phyloP scores from a whole-genome alignment of 2,888 invertebrate species.

The Tortricodes alternella region DNA sequence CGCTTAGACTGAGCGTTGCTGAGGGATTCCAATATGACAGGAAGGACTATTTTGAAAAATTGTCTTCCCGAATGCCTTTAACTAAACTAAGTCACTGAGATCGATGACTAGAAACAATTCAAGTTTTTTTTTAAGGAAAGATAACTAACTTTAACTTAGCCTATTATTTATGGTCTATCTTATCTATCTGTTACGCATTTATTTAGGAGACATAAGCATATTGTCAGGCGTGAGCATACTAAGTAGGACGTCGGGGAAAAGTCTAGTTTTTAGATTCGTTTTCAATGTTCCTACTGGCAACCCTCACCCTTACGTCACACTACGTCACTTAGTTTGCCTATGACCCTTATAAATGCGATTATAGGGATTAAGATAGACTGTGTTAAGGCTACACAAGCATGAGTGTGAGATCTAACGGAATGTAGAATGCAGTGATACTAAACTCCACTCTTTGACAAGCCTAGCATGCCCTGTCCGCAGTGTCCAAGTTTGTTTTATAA shows the following conservation, averaged over 20 bases:
- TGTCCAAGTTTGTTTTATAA: conserved; percentile 18
- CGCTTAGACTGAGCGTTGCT: conserved; percentile 54
- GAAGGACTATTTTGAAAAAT: conserved; percentile 51
- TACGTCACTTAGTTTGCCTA: not conserved
- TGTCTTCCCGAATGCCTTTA: conserved; percentile 24
- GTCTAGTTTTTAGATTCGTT: no score
- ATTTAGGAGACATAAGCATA: not conserved
- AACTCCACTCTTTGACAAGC: conserved; percentile 30
- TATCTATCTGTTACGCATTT: not conserved
- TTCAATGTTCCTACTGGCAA: no score
- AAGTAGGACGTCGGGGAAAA: no score
- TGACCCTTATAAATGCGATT: not conserved
- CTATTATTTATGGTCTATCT: not conserved
- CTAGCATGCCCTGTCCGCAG: conserved; percentile 8
- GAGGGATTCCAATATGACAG: conserved; percentile 59
- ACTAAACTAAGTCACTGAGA: conserved; percentile 25
- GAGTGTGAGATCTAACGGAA: conserved; percentile 60
- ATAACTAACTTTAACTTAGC: conserved; percentile 9
- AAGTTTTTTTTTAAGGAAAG: conserved; percentile 12
- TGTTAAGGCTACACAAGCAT: conserved; percentile 55
- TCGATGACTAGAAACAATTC: conserved; percentile 19
- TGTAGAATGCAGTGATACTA: conserved; percentile 43
- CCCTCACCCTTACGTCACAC: no score
- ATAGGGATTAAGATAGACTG: not conserved
- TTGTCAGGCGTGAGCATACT: no score